Conservation (phyloP, 92 coral and sea anemone genomes). For the Ricordea florida region DNA sequence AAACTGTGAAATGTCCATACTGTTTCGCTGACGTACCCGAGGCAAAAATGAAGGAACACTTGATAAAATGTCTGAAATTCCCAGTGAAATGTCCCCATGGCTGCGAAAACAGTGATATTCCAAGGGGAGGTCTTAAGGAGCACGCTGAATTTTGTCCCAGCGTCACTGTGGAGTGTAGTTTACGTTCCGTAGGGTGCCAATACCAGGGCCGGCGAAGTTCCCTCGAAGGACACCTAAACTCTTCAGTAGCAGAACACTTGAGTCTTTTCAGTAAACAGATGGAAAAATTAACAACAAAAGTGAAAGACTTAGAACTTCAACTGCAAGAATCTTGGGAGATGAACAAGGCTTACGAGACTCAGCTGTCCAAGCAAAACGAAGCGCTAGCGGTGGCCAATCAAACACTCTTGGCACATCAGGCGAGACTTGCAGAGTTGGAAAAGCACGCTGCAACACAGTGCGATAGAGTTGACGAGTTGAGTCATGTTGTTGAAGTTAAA, state of each 20-base stretch:
- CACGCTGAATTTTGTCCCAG: slow-evolving; percentile 66
- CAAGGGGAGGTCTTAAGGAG: slow-evolving; percentile 52
- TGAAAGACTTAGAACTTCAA: slow-evolving; percentile 31
- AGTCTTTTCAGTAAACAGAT: slow-evolving; percentile 32
- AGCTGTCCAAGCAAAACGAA: slow-evolving; percentile 56
- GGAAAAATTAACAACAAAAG: background rate
- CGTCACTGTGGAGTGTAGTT: slow-evolving; percentile 45
- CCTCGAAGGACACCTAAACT: slow-evolving; percentile 55
- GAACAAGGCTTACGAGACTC: slow-evolving; percentile 20
- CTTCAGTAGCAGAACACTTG: slow-evolving; percentile 53
- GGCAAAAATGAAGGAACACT: slow-evolving; percentile 57
- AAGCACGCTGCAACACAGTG: slow-evolving; percentile 43
- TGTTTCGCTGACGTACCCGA: slow-evolving; percentile 57
- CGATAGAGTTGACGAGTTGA: slow-evolving; percentile 38
- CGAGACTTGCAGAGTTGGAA: slow-evolving; percentile 62
- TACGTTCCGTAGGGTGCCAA: slow-evolving; percentile 59
- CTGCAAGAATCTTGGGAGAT: slow-evolving; percentile 21
- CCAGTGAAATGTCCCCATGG: slow-evolving; percentile 74
- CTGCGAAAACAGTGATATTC: slow-evolving; percentile 63
- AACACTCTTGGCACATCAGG: slow-evolving; percentile 65
- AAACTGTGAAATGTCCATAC: slow-evolving; percentile 58
- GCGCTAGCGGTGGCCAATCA: slow-evolving; percentile 57
- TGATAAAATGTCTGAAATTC: slow-evolving; percentile 64
- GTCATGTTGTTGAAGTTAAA: background rate
- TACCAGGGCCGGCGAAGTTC: slow-evolving; percentile 57